Evolutionary conservation across 2,888 invertebrate genomes (phyloP).

Genomic region (Sphinx pinastri): DNA sequence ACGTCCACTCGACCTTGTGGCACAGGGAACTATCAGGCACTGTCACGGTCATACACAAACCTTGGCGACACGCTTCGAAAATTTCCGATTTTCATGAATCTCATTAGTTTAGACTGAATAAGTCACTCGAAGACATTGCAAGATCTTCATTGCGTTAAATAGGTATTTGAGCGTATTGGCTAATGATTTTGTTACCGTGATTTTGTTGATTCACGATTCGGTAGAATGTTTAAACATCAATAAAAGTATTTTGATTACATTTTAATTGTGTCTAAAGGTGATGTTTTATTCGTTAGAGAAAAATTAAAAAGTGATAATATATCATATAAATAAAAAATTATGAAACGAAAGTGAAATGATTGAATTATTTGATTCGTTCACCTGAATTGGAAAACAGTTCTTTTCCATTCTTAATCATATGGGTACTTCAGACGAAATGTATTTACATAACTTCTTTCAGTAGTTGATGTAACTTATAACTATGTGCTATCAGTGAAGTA

Average conservation of each 20-base stretch:
- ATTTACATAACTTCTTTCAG: background rate
- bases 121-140: background rate
- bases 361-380: too few species aligned
- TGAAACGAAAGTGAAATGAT: too few species aligned
- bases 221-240: too few species aligned
- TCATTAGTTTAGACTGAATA: slow-evolving; percentile 8
- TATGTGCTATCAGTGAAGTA: slow-evolving; percentile 1
- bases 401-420: background rate
- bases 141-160: background rate
- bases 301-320: too few species aligned
- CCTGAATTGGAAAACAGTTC: background rate
- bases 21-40: slow-evolving; percentile 16
- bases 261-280: too few species aligned
- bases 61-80: slow-evolving; percentile 23
- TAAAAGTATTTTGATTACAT: too few species aligned
- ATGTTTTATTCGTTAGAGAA: too few species aligned
- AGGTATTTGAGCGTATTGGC: background rate
- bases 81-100: slow-evolving; percentile 13
- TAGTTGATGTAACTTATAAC: background rate
- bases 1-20: slow-evolving; percentile 11
- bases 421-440: background rate
- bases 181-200: background rate
- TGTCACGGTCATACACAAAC: slow-evolving; percentile 14
- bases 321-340: too few species aligned
- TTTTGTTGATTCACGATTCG: too few species aligned